These are phyloP conservation scores for Leptodactylus fuscus DNA, from an alignment of 2,113 vertebrate species.

Conservation along the genomic window DNA sequence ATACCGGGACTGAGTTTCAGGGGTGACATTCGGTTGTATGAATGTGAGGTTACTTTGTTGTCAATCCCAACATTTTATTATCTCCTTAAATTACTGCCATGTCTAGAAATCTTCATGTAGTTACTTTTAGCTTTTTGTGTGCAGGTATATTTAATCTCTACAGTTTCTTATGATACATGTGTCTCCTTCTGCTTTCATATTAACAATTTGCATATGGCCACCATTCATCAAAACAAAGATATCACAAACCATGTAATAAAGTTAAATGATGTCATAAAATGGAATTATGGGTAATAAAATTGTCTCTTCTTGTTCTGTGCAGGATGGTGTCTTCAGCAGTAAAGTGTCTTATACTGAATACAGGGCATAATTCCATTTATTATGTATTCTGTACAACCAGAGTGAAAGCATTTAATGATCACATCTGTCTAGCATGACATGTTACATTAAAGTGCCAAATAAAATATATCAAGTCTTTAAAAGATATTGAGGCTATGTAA, in stretches of 20 bases:
- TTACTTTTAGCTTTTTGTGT: background rate
- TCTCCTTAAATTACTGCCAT: too few relatives aligned
- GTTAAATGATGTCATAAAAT: slow-evolving; percentile 31
- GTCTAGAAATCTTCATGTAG: too few relatives aligned
- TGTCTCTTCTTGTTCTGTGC: background rate
- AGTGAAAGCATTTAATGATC: slow-evolving; percentile 36
- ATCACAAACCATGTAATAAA: slow-evolving; percentile 13
- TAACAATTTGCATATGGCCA: background rate
- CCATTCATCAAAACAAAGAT: slow-evolving; percentile 16
- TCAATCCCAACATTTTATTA: too few relatives aligned
- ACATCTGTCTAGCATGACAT: slow-evolving; percentile 42
- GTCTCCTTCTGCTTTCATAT: background rate
- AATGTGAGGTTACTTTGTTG: too few relatives aligned
- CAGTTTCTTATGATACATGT: background rate
- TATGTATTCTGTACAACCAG: slow-evolving; percentile 2
- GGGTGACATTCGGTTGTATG: too few relatives aligned
- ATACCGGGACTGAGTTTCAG: too few relatives aligned
- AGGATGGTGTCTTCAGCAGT: background rate
- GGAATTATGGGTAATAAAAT: slow-evolving; percentile 25
- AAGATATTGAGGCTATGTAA: slow-evolving; percentile 41
- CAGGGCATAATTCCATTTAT: slow-evolving; percentile 26
- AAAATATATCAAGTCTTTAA: slow-evolving; percentile 40
- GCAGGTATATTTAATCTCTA: background rate
- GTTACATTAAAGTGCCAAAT: slow-evolving; percentile 39
- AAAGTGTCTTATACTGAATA: slow-evolving; percentile 26